Percentiles rank a stretch among this genome's conserved stretches.
Conservation (phyloP, 2,888 invertebrate species). For the Autographa gamma region DNA sequence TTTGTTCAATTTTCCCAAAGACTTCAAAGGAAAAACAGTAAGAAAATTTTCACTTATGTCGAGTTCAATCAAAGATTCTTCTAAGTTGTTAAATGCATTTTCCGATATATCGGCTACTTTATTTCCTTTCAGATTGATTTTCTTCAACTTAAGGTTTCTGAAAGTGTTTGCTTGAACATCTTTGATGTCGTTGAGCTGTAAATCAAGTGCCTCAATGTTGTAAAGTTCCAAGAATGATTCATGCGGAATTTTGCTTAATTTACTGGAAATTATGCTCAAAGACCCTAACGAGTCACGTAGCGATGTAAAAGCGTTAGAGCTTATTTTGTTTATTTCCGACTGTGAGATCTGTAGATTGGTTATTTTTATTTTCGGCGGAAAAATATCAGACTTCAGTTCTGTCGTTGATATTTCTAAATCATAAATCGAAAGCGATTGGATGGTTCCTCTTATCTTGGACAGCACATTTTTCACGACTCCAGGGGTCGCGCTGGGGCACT, state of each 20-base stretch:
- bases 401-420: constrained; percentile 95
- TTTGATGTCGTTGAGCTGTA: constrained; percentile 95
- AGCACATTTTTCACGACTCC: constrained; percentile 92
- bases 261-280: constrained; percentile 93
- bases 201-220: constrained; percentile 93
- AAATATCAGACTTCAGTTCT: constrained; percentile 92
- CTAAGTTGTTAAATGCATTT: constrained; percentile 94
- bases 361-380: constrained; percentile 92
- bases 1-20: constrained; percentile 92
- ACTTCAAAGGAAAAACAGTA: constrained; percentile 94
- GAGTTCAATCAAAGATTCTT: constrained; percentile 93
- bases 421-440: constrained; percentile 96
- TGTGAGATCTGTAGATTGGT: constrained; percentile 94
- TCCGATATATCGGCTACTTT: constrained; percentile 94
- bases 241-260: constrained; percentile 92
- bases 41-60: constrained; percentile 96
- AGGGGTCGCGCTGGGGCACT: constrained; percentile 95
- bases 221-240: constrained; percentile 92
- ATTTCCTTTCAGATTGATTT: constrained; percentile 95
- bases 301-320: constrained; percentile 91
- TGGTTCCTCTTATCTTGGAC: constrained; percentile 90
- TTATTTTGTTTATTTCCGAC: constrained; percentile 92
- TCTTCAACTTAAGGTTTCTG: constrained; percentile 93
- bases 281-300: constrained; percentile 92
- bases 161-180: constrained; percentile 95